Base-by-base conservation (phyloP, 64 coral and sea anemone genomes). In the Montipora foliosa region DNA sequence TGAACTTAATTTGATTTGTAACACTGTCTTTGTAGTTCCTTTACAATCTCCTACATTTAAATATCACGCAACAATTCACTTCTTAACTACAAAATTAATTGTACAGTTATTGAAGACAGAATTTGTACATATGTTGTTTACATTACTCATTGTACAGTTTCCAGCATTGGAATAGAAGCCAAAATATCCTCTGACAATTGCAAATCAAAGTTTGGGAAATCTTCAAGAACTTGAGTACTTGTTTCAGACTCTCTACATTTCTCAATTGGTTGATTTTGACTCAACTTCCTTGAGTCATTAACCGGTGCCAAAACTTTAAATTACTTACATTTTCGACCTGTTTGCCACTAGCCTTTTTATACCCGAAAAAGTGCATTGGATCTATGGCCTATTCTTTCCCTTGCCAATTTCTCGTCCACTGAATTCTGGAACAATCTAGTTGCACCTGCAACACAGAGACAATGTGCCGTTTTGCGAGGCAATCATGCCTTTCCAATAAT, bases 261-360 rank as follows among this genome's bases (percentile, higher is more conserved):
- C 74, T 76, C 25, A 45, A 29, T 76, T 37, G 74, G 22, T 76
- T 76, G 6, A 44, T 29, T 76, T 76, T 76, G 44, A 76, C 29
- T 0, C 37, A 37, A 76, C 74, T 76, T 76, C 4, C 44, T 22
- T 76, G 74, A 47, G 74, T 76, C 74, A 76, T 76, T 76, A 10
- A 76, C 74, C 37, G 79, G 5, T 29, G 49, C 48, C 47, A 78
- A 78, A 78, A 78, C 16, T 46, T 15, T 29, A 29, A 29, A 29
- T 29, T 46, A 49, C 75, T 81, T 57, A 29, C 49, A 57, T 81
- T 81, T 55, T 81, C 49, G 49, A 81, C 16, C 12, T 62, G 81
- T 67, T 84, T 67, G 37, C 67, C 81, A 62, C 53, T 64, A 57
- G 81, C 53, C 61, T 64, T 84, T 84, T 84, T 15, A 67, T 84